phyloP scores from a whole-genome alignment of 2,113 vertebrate genomes.

The Gallinago media region DNA sequence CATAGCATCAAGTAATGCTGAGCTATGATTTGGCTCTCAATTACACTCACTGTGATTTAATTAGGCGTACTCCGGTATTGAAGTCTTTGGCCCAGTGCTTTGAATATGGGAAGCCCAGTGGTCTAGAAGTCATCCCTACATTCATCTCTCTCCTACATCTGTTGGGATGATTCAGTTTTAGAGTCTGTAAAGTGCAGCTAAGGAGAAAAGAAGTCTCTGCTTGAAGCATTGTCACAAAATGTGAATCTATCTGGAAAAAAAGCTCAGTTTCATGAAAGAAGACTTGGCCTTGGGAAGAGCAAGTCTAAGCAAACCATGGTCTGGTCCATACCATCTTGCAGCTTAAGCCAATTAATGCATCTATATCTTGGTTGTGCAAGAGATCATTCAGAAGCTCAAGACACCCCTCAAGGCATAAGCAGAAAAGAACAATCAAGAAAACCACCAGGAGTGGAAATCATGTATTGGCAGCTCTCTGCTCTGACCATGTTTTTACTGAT shows the following conservation, averaged over 20 bases:
- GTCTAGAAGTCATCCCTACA: background rate
- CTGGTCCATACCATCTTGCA: background rate
- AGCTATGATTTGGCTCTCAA: background rate
- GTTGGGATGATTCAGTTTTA: background rate
- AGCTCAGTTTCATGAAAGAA: background rate
- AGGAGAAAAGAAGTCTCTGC: background rate
- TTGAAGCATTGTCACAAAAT: background rate
- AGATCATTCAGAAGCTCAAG: background rate
- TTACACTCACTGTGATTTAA: background rate
- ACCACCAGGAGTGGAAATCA: background rate
- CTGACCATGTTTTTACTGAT: background rate
- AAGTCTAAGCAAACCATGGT: background rate
- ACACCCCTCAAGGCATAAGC: background rate
- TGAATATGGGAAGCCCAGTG: background rate
- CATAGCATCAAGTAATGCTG: background rate
- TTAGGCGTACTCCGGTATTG: background rate
- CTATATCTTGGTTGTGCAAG: background rate
- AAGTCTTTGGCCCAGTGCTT: background rate
- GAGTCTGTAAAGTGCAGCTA: background rate
- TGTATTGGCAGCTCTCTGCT: background rate
- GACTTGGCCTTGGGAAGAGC: background rate
- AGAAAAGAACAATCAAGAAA: background rate
- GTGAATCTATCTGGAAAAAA: background rate
- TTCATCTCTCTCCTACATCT: background rate
- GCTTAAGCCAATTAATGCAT: background rate